Percentiles rank a stretch among this genome's conserved stretches.
These are phyloP conservation scores for Epinephelus fuscoguttatus DNA, from an alignment of 2,113 vertebrate genomes.

Conservation along the genomic window DNA sequence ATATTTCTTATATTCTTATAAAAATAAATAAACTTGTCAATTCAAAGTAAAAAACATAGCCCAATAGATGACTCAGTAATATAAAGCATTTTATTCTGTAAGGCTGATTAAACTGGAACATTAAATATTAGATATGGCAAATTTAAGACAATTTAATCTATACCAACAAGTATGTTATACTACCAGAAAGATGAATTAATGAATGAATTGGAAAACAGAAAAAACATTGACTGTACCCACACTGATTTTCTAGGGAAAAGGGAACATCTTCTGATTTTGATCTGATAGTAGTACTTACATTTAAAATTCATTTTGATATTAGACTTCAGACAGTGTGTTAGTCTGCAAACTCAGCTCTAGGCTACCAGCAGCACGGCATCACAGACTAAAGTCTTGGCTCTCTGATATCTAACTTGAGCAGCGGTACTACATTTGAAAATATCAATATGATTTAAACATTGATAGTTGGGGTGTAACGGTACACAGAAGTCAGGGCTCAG, in stretches of 20 bases:
- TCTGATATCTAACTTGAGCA: conserved; percentile 9
- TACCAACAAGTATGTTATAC: not conserved
- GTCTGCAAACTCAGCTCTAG: conserved; percentile 29
- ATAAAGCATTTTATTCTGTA: not conserved
- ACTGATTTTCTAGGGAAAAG: conserved; percentile 21
- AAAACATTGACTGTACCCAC: not conserved
- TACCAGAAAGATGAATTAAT: not conserved
- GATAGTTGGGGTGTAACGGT: not conserved
- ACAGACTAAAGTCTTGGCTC: conserved; percentile 16
- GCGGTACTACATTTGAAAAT: conserved; percentile 20
- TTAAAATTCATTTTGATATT: conserved; percentile 64
- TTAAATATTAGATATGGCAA: not conserved
- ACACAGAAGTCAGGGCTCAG: too few relatives aligned
- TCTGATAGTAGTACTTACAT: conserved; percentile 35
- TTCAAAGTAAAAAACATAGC: not conserved
- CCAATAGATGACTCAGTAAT: not conserved
- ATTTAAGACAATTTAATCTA: not conserved
- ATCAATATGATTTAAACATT: conserved; percentile 41
- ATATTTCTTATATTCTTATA: too few relatives aligned
- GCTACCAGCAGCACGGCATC: conserved; percentile 18
- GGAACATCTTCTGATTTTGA: conserved; percentile 31
- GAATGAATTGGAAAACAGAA: not conserved
- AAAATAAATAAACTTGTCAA: not conserved
- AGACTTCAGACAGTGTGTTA: conserved; percentile 43
- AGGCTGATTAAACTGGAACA: conserved; percentile 3